Conservation (phyloP, 2,113 vertebrate species). For the Misgurnus mizolepis region DNA sequence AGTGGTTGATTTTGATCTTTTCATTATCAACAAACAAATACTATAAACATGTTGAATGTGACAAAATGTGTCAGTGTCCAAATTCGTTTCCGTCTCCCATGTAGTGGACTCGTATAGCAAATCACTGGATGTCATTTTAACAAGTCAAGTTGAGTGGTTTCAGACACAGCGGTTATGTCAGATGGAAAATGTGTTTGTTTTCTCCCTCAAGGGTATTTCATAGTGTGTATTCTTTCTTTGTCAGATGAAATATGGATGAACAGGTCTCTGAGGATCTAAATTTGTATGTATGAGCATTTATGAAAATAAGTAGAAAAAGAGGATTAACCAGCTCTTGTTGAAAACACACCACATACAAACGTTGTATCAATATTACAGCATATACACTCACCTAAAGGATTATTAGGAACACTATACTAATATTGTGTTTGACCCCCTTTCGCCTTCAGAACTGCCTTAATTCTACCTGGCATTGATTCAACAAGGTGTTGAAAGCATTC, state of each 20-base stretch:
- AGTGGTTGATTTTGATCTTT: no score
- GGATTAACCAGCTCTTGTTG: background rate
- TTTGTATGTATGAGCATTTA: background rate
- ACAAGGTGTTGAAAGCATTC: no score
- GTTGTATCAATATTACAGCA: no score
- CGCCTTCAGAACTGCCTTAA: no score
- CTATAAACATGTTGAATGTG: no score
- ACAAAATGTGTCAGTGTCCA: no score
- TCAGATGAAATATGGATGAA: conserved; percentile 32
- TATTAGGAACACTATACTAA: no score
- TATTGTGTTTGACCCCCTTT: no score
- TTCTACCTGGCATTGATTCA: no score
- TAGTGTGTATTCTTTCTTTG: background rate
- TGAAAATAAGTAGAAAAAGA: background rate
- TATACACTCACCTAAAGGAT: no score
- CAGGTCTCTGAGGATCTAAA: background rate
- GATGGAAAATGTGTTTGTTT: conserved; percentile 10
- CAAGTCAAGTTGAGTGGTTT: background rate
- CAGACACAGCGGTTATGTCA: background rate
- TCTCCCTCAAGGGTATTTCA: conserved; percentile 33
- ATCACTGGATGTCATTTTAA: background rate
- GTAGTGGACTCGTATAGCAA: background rate
- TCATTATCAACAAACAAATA: no score
- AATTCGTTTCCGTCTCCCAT: no score
- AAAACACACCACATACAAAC: background rate